Conservation (phyloP, 2,113 vertebrate species). For the Lagopus leucura region DNA sequence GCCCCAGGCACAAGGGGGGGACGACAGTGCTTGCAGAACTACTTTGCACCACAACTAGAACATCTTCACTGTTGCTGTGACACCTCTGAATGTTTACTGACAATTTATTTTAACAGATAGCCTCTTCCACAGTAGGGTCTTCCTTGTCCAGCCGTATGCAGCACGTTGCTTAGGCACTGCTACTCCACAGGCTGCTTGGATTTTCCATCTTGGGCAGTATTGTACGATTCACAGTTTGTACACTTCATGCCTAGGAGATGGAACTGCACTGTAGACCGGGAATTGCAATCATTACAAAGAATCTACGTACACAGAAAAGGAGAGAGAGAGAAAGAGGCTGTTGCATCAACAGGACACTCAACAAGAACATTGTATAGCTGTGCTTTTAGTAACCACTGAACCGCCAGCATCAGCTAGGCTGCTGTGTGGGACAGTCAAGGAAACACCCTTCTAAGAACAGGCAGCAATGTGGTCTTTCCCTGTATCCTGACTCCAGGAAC, state of each 20-base stretch:
- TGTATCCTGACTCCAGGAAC: background rate
- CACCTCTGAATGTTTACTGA: background rate
- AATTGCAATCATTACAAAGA: slow-evolving; percentile 93
- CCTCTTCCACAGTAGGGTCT: background rate
- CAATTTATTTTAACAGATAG: background rate
- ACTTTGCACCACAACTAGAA: background rate
- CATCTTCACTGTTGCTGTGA: background rate
- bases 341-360: background rate
- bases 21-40: background rate
- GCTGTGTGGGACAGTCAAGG: background rate
- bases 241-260: slow-evolving; percentile 97
- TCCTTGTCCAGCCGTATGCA: accelerated
- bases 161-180: background rate
- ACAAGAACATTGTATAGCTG: accelerated
- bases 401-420: background rate
- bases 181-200: slow-evolving; percentile 67
- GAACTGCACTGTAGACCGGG: slow-evolving; percentile 87
- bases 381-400: background rate
- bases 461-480: background rate
- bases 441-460: background rate
- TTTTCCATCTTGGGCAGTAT: slow-evolving; percentile 88
- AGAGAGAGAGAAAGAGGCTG: background rate
- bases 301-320: slow-evolving; percentile 76
- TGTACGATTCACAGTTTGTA: slow-evolving; percentile 89
- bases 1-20: background rate